Percentiles rank a stretch among this genome's conserved stretches.
Conservation (phyloP, 2,888 invertebrate genomes). For the Cosmopolites sordidus region DNA sequence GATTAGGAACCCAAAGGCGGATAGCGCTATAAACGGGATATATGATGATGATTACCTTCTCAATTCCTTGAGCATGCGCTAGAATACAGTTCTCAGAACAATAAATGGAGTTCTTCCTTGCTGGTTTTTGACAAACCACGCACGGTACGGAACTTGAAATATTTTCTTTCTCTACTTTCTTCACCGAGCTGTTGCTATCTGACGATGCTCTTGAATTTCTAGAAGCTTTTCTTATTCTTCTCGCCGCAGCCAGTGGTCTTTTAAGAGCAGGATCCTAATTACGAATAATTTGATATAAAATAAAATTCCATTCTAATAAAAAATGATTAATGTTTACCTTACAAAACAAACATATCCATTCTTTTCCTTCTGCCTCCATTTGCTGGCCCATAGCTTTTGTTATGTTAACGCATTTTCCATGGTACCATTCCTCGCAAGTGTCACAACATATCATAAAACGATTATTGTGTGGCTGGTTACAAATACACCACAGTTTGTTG, state of each 20-base stretch:
- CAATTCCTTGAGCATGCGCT: constrained; percentile 74
- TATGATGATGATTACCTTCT: too few relatives aligned
- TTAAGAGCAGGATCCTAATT: constrained; percentile 42
- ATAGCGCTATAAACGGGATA: too few relatives aligned
- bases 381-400: constrained; percentile 86
- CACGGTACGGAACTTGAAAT: constrained; percentile 48
- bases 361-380: constrained; percentile 84
- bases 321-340: constrained; percentile 53
- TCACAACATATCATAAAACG: constrained; percentile 98
- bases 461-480: constrained; percentile 91
- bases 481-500: constrained; percentile 90
- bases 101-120: constrained; percentile 79
- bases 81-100: constrained; percentile 86
- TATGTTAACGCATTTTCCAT: constrained; percentile 94
- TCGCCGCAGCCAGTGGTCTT: constrained; percentile 45
- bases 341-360: constrained; percentile 88
- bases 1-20: too few relatives aligned
- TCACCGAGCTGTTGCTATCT: constrained; percentile 37
- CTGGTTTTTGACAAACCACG: constrained; percentile 71
- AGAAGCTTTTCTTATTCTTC: constrained; percentile 45
- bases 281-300: too few relatives aligned
- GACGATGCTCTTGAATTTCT: constrained; percentile 41
- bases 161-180: constrained; percentile 24
- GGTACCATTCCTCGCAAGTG: constrained; percentile 94
- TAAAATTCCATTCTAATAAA: neutral